phyloP scores from a whole-genome alignment of 2,888 invertebrate genomes.

The Aporophyla nigra region DNA sequence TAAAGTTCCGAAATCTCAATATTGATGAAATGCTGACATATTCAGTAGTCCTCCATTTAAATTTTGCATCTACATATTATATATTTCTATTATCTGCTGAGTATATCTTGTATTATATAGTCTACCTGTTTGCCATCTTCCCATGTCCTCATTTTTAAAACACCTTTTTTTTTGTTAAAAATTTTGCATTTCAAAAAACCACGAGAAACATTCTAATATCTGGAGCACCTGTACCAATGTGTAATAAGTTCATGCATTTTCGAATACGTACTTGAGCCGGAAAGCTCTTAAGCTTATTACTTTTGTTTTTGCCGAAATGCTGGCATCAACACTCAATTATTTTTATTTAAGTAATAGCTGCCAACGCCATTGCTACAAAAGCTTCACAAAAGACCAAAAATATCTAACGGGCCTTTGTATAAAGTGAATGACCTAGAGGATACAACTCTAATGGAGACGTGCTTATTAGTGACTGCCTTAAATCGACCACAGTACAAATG shows the following conservation, averaged over 20 bases:
- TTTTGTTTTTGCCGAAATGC: conserved; percentile 26
- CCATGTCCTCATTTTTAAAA: conserved; percentile 6
- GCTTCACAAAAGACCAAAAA: background rate
- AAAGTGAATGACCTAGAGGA: background rate
- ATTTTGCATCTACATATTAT: background rate
- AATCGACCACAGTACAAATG: no score
- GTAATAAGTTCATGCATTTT: conserved; percentile 32
- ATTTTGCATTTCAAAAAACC: conserved; percentile 11
- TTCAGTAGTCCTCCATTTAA: background rate
- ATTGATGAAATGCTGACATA: background rate
- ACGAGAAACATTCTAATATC: conserved; percentile 29
- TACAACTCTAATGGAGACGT: no score
- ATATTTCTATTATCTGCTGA: background rate
- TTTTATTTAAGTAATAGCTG: conserved; percentile 15
- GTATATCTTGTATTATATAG: background rate
- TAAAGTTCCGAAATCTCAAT: background rate
- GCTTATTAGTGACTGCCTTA: no score
- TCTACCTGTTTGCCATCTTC: background rate
- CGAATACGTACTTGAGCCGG: conserved; percentile 28
- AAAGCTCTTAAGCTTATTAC: conserved; percentile 50
- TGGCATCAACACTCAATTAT: conserved; percentile 29
- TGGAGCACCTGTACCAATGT: conserved; percentile 24
- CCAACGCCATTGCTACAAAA: background rate
- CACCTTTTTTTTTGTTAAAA: background rate
- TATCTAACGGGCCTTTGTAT: background rate